phyloP scores from a whole-genome alignment of 2,888 invertebrate species.

The Rugalucina vietnamica region DNA sequence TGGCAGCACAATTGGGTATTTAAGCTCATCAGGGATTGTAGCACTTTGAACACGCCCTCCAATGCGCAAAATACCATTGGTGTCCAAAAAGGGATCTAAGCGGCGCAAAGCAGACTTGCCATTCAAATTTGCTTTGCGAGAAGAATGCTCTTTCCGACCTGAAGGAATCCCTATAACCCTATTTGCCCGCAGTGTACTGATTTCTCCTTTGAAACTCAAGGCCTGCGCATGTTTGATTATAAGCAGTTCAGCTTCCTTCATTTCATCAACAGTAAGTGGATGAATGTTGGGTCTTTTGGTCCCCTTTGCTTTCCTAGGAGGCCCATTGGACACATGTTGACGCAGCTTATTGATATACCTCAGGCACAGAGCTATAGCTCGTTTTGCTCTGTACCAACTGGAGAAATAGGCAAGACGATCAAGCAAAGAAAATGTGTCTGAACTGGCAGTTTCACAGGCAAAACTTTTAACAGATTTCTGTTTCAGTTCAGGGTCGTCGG shows the following conservation, averaged over 20 bases:
- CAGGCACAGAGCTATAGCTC: slow-evolving; percentile 28
- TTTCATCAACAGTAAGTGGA: background rate
- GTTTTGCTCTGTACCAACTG: slow-evolving; percentile 25
- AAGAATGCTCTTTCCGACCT: background rate
- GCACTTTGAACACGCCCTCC: slow-evolving; percentile 53
- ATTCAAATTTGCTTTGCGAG: background rate
- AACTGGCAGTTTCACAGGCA: background rate
- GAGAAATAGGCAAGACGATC: slow-evolving; percentile 13
- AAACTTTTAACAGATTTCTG: slow-evolving; percentile 3
- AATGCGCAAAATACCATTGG: slow-evolving; percentile 56
- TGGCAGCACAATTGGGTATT: slow-evolving; percentile 55
- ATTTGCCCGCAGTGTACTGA: background rate
- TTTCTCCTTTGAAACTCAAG: background rate
- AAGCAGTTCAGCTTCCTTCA: slow-evolving; percentile 13
- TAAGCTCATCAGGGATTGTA: slow-evolving; percentile 4
- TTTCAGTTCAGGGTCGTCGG: slow-evolving; percentile 41
- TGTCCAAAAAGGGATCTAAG: slow-evolving; percentile 58
- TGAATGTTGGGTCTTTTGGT: background rate
- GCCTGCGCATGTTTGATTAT: slow-evolving; percentile 1
- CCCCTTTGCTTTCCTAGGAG: background rate
- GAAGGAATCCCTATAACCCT: background rate
- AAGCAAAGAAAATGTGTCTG: background rate
- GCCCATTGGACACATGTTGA: background rate
- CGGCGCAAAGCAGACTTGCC: slow-evolving; percentile 16
- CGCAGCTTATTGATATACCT: slow-evolving; percentile 20